Evolutionary conservation across 2,113 vertebrate species (phyloP).

Genomic region (Entomyzon cyanotis): DNA sequence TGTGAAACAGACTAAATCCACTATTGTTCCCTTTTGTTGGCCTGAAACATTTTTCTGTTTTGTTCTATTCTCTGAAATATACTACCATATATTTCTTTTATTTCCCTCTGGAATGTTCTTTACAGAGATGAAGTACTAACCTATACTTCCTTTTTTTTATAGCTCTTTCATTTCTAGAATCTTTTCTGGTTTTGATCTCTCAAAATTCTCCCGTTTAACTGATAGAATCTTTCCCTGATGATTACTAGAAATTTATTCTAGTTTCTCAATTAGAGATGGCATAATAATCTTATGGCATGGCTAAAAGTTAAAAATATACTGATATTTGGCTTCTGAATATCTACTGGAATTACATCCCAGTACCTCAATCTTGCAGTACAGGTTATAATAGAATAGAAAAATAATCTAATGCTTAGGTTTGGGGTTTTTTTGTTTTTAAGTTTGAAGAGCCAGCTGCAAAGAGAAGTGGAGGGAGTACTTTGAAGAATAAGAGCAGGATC

Average conservation of each 20-base stretch:
- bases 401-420: not conserved
- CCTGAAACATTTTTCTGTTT: not conserved
- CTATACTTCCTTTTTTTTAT: constrained; percentile 2
- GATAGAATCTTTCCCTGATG: constrained; percentile 1
- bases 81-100: not conserved
- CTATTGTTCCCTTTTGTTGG: not conserved
- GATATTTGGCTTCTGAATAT: not conserved
- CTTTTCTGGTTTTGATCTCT: constrained; percentile 38
- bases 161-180: not conserved
- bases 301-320: not conserved
- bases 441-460: constrained; percentile 20
- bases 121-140: not conserved
- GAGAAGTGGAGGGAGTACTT: not conserved
- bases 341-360: not conserved
- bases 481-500: constrained; percentile 18
- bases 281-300: not conserved
- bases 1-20: not conserved
- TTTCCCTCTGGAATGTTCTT: not conserved
- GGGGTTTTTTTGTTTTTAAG: not conserved
- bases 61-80: not conserved
- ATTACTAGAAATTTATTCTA: not conserved
- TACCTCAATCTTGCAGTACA: not conserved
- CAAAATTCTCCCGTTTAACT: constrained; percentile 34
- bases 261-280: not conserved
- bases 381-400: not conserved